Evolutionary conservation across 2,113 vertebrate genomes (phyloP).

Genomic region (Dendropsophus ebraccatus): DNA sequence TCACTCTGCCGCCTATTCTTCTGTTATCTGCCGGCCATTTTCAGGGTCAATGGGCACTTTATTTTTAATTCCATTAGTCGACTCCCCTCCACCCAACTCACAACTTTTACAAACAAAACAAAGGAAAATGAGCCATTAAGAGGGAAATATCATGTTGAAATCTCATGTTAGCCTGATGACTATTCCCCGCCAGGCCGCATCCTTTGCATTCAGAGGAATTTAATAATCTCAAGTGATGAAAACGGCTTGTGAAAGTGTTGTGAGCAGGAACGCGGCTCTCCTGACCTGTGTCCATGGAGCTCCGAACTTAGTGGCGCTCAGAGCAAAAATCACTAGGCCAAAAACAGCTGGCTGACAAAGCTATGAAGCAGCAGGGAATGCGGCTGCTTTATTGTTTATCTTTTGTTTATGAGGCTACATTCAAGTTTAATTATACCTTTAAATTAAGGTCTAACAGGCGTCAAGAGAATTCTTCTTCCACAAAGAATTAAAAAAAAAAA

Average conservation of each 20-base stretch:
- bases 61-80: slow-evolving; percentile 58
- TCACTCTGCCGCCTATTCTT: background rate
- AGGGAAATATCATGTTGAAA: slow-evolving; percentile 46
- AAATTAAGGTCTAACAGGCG: slow-evolving; percentile 99
- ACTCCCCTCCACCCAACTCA: slow-evolving; percentile 32
- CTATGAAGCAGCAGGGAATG: slow-evolving; percentile 96
- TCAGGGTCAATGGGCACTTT: slow-evolving; percentile 51
- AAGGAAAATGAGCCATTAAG: slow-evolving; percentile 58
- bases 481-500: slow-evolving; percentile 73
- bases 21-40: slow-evolving; percentile 30
- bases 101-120: slow-evolving; percentile 55
- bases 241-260: slow-evolving; percentile 56
- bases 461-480: slow-evolving; percentile 88
- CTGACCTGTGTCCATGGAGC: slow-evolving; percentile 76
- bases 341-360: slow-evolving; percentile 95
- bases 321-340: slow-evolving; percentile 91
- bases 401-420: slow-evolving; percentile 99
- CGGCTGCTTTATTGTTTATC: slow-evolving; percentile 98
- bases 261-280: slow-evolving; percentile 63
- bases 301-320: slow-evolving; percentile 80
- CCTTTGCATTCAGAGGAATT: slow-evolving; percentile 61
- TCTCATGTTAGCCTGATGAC: slow-evolving; percentile 21
- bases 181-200: slow-evolving; percentile 53
- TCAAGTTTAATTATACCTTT: slow-evolving; percentile 99
- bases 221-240: slow-evolving; percentile 60